phyloP scores from a whole-genome alignment of 2,113 vertebrate species.

The Erythrocercus mccallii region DNA sequence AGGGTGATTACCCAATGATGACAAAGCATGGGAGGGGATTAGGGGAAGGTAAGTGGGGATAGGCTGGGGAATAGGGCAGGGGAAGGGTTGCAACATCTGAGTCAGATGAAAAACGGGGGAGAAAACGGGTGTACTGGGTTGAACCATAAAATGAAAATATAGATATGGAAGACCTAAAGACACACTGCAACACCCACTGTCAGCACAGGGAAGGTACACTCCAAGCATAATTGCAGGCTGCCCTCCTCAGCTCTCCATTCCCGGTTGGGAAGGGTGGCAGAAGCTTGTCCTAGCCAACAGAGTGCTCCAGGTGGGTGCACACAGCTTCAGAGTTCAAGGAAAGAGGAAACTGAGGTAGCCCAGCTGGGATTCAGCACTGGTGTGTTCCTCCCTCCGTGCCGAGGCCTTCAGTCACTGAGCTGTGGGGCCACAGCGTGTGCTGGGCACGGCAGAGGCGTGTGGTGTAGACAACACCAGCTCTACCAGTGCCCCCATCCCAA shows the following conservation, averaged over 20 bases:
- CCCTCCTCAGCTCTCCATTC: not conserved
- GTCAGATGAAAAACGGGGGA: no score
- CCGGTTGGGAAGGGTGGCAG: not conserved
- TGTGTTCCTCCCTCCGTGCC: fast-evolving
- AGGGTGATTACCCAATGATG: no score
- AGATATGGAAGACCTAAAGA: no score
- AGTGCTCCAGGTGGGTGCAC: not conserved
- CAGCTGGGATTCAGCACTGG: not conserved
- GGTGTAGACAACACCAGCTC: fast-evolving
- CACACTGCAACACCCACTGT: no score
- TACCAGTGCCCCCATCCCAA: not conserved
- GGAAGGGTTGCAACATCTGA: no score
- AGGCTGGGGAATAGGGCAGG: no score
- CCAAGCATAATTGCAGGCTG: not conserved
- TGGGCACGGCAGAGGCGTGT: fast-evolving
- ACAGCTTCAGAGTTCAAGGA: not conserved
- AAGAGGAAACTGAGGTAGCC: not conserved
- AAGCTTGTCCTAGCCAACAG: not conserved
- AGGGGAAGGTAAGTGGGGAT: no score
- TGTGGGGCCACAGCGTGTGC: fast-evolving
- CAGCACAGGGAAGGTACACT: fast-evolving
- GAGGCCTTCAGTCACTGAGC: not conserved
- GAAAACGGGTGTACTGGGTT: no score
- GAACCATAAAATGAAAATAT: no score
- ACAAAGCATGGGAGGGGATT: no score